Evolutionary conservation across 2,888 invertebrate species (phyloP).

Genomic region (Drosophila atroscutellata): DNA sequence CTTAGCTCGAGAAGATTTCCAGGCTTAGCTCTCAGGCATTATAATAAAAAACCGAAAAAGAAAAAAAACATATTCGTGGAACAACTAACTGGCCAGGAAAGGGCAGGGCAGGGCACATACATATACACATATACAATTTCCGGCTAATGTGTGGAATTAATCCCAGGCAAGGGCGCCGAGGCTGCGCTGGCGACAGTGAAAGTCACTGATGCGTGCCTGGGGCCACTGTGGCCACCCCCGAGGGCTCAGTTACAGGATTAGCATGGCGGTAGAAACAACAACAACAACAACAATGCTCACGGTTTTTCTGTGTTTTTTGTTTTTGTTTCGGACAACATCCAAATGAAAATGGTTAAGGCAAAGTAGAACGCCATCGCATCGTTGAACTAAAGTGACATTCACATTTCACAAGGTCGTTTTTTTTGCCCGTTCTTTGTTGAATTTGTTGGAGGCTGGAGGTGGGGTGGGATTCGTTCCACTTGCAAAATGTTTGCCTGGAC

Average conservation of each 20-base stretch:
- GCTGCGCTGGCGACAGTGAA: slow-evolving; percentile 35
- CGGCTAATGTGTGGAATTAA: slow-evolving; percentile 74
- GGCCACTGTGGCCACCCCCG: slow-evolving; percentile 40
- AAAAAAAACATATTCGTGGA: slow-evolving; percentile 46
- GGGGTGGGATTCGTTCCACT: slow-evolving; percentile 31
- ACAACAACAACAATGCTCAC: slow-evolving; percentile 13
- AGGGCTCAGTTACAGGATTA: slow-evolving; percentile 72
- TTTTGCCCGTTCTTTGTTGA: slow-evolving; percentile 15
- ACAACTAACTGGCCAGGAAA: slow-evolving; percentile 19
- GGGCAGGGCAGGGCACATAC: background rate
- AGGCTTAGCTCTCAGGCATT: slow-evolving; percentile 28
- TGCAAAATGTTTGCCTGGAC: slow-evolving; percentile 46
- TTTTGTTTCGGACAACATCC: slow-evolving; percentile 2
- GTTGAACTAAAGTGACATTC: slow-evolving; percentile 52
- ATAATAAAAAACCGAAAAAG: slow-evolving; percentile 9
- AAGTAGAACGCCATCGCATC: slow-evolving; percentile 15
- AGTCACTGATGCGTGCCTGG: slow-evolving; percentile 57
- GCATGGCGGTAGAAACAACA: slow-evolving; percentile 53
- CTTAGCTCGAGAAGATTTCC: slow-evolving; percentile 62
- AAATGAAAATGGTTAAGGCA: slow-evolving; percentile 47
- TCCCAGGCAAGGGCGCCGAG: slow-evolving; percentile 51
- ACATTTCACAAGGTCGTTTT: slow-evolving; percentile 52
- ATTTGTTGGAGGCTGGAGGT: background rate
- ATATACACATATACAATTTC: slow-evolving; percentile 44
- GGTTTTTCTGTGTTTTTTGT: background rate